Base-by-base conservation (phyloP, 2,113 vertebrate species). In the Uria lomvia region DNA sequence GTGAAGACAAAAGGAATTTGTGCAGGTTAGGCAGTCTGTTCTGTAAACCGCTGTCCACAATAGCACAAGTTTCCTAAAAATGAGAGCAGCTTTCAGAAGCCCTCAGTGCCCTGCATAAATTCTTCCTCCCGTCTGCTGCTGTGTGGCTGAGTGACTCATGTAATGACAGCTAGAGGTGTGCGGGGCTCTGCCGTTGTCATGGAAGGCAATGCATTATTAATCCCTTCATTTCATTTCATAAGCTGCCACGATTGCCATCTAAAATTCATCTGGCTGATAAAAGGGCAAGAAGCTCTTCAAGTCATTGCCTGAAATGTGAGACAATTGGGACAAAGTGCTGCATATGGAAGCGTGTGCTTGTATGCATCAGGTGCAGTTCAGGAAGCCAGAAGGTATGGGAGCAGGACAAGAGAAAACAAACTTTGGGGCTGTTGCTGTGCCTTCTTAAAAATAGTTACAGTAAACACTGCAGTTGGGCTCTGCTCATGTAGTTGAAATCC, bases 161-260 rank as follows among this genome's bases (percentile, higher is more conserved):
- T 38, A 52, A 76, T 82, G 86, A 87, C 88, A 93, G 66, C 79
- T 15, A 80, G 83, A 92, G 78, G 70, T 94, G 49, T 60, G 43
- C 0, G 0, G n/a, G 23, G 43, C 47, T 77, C 72, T 92, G 89
- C 86, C 0, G 15, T 91, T 95, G 80, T 91, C 92, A 66, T 84
- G 86, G 86, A 68, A 95, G 32, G 80, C 71, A 85, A 26, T 86
- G 80, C 89, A 79, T 95, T 92, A 90, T 96, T 95, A 95, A 95
- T 94, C 65, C 52, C 34, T 78, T 66, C 6, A 1, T 95, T 97
- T 47, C 77, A 76, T 88, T 95, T 94, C 70, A 36, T 87, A 76
- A 83, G 82, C 66, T 92, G 66, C 83, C 53, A 11, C 3, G 3
- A 21, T 43, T 94, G 56, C 45, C 58, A 52, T 88, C 45, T 66